Evolutionary conservation across 1,140 invertebrate genomes (phyloP).

Genomic region (Tribolium castaneum): DNA sequence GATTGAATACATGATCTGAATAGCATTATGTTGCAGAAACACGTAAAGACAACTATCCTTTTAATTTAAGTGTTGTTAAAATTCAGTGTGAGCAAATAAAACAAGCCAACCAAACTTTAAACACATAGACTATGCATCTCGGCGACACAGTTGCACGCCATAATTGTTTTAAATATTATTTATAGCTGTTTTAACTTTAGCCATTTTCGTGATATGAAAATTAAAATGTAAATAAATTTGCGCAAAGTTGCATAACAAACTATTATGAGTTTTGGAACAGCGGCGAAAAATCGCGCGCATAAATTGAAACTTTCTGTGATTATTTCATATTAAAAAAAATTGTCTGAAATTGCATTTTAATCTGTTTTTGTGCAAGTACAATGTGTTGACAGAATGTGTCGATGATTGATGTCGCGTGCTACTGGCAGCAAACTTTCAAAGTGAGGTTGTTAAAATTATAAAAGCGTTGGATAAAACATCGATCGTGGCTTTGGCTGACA

Average conservation of each 20-base stretch:
- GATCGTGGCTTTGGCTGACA: not conserved
- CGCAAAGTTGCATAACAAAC: slow-evolving; percentile 27
- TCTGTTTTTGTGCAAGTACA: not conserved
- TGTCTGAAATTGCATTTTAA: no score
- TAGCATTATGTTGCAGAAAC: not conserved
- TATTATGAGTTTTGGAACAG: slow-evolving; percentile 22
- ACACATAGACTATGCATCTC: slow-evolving; percentile 15
- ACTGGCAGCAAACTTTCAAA: slow-evolving; percentile 3
- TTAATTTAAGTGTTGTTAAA: slow-evolving; percentile 21
- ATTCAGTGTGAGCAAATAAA: slow-evolving; percentile 4
- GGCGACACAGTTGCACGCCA: not conserved
- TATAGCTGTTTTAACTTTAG: slow-evolving; percentile 28
- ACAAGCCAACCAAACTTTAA: not conserved
- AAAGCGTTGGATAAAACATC: slow-evolving; percentile 11
- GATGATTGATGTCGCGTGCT: slow-evolving; percentile 10
- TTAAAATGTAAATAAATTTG: slow-evolving; percentile 36
- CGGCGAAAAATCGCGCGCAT: slow-evolving; percentile 4
- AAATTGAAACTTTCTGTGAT: slow-evolving; percentile 22
- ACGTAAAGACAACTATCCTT: not conserved
- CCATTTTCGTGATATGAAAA: slow-evolving; percentile 26
- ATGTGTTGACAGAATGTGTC: not conserved
- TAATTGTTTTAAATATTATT: slow-evolving; percentile 35
- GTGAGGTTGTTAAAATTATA: slow-evolving; percentile 24
- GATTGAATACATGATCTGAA: slow-evolving; percentile 29
- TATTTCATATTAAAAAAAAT: slow-evolving; percentile 8